Conservation (phyloP, 1,140 invertebrate genomes). For the Psix sp. region DNA sequence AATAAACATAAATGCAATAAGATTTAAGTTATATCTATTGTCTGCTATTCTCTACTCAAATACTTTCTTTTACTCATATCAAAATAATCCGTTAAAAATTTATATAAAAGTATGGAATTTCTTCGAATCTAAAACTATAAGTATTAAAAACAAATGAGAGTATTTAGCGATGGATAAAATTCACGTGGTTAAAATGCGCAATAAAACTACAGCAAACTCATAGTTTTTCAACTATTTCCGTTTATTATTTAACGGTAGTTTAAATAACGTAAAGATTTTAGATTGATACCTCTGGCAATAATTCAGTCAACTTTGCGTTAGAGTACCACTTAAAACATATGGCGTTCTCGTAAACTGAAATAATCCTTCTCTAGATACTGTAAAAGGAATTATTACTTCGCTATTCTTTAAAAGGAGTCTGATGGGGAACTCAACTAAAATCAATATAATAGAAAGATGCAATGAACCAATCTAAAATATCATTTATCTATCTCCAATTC, state of each 20-base stretch:
- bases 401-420: slow-evolving; percentile 26
- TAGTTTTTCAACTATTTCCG: not conserved
- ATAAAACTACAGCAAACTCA: not conserved
- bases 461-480: slow-evolving; percentile 12
- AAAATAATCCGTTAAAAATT: no score
- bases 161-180: no score
- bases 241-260: slow-evolving; percentile 2
- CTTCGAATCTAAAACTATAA: no score
- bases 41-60: slow-evolving; percentile 16
- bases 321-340: slow-evolving; percentile 35
- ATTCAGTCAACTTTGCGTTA: slow-evolving; percentile 9
- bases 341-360: slow-evolving; percentile 39
- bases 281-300: slow-evolving; percentile 21
- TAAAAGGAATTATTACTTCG: slow-evolving; percentile 30
- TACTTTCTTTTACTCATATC: slow-evolving; percentile 25
- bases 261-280: slow-evolving; percentile 16
- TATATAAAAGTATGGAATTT: no score
- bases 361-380: slow-evolving; percentile 31
- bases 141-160: no score
- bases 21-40: slow-evolving; percentile 31
- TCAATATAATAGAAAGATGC: slow-evolving; percentile 30
- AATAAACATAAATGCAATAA: slow-evolving; percentile 38
- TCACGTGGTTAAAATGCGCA: not conserved
- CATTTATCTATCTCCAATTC: no score
- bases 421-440: slow-evolving; percentile 28